Base-by-base conservation (phyloP, 1,140 invertebrate genomes). In the Cephus cinctus region DNA sequence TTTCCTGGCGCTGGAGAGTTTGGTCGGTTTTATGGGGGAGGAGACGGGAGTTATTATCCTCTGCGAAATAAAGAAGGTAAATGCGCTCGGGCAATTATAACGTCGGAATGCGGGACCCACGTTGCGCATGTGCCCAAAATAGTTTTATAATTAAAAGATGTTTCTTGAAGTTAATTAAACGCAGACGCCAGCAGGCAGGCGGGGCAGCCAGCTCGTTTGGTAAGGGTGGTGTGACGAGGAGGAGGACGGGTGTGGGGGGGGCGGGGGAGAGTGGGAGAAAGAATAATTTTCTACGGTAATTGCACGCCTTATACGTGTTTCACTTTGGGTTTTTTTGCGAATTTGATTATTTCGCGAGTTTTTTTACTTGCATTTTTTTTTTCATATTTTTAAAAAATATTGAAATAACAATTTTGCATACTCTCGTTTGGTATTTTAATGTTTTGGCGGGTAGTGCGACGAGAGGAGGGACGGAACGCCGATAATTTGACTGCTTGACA, bases 131-230 rank as follows among this genome's bases (percentile, higher is more conserved):
- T 34, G n/a, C 44, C 30, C 32, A 47, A 48, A 48, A 47, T 52
- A 43, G 22, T 47, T 52, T 22, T 19, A 52, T 60, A 63, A 64
- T 64, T 65, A 62, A 65, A 65, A 61, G 55, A 66, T 61, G 55
- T 66, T 66, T 60, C 57, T 59, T 53, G 46, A 52, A 67, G 57
- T 67, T 67, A 69, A 69, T 69, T 69, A 69, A 67, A 66, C 61
- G 52, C 31, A 39, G n/a, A 16, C 38, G 34, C 43, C n/a, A 36
- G 4, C 3, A 1, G 12, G 20, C 5, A 5, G 8, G 9, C 5
- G 36, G n/a, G 41, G 27, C 46, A 14, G 15, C n/a, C 41, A 43
- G 34, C 5, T 14, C n/a, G n/a, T n/a, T n/a, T n/a, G 42, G 31
- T 35, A 11, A 3, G 4, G 40, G 11, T n/a, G n/a, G n/a, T n/a